Percentiles rank a stretch among this genome's conserved stretches.
Conservation (phyloP, 2,113 vertebrate genomes). For the Calcarius ornatus region DNA sequence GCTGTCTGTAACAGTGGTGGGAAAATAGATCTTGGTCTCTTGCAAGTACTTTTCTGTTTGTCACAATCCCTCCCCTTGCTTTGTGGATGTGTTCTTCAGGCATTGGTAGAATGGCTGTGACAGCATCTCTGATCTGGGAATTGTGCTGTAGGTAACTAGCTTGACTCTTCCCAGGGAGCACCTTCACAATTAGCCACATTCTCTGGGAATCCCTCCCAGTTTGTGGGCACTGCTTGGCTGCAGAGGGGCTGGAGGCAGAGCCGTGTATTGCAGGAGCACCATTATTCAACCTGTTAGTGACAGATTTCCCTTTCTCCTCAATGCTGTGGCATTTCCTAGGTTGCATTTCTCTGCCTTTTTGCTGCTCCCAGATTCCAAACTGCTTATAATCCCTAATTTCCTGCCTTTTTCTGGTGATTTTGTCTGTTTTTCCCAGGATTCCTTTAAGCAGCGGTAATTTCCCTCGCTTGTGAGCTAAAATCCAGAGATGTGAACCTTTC, state of each 20-base stretch:
- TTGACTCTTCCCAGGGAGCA: neutral
- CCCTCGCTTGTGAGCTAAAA: neutral
- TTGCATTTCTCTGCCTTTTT: neutral
- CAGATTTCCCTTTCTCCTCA: neutral
- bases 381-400: neutral
- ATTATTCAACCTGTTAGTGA: neutral
- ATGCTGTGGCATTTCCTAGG: rapidly evolving
- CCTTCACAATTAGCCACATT: neutral
- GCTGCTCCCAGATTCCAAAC: neutral
- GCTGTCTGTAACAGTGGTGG: neutral
- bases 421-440: neutral
- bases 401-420: neutral
- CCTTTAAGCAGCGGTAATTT: neutral
- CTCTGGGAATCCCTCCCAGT: neutral
- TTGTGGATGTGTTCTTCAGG: neutral
- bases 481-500: neutral
- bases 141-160: neutral
- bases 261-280: neutral
- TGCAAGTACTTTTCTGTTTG: neutral
- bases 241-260: neutral
- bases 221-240: neutral
- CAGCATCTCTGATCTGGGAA: neutral
- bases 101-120: neutral
- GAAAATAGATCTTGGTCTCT: neutral
- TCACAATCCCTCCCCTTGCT: neutral